Evolutionary conservation across 2,113 vertebrate genomes (phyloP), one percentile per base, ranked within the genome.

Genomic region (Xiphorhynchus elegans): DNA sequence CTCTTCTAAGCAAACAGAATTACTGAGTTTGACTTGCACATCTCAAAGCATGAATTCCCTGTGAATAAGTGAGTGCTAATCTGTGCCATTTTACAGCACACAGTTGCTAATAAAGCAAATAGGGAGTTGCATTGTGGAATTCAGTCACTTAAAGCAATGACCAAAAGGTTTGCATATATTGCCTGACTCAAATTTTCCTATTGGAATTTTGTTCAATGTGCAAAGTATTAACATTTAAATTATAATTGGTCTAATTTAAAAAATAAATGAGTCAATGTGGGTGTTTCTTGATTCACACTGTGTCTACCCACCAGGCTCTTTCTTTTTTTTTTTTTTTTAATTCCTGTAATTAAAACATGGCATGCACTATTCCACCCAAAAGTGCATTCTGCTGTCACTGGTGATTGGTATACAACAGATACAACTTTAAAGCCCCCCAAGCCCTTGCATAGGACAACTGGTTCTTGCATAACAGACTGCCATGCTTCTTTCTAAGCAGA

Each of bases 1-100:
- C 42, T 93, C 64, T 90, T 80, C 87, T 89, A 67, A 68, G 63
- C 90, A 80, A 97, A 86, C 84, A 90, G 75, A 96, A 77, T 89
- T 63, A 66, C 73, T 33, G 9, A 79, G 76, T 80, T 84, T 90
- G 67, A 82, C 52, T 90, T 66, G 74, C 58, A 46, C 33, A 56
- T 77, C 83, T 91, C 72, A 73, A 94, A 78, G 81, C 64, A 31
- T 87, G 40, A 77, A 52, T 81, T 93, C 47, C 62, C n/a, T 70
- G 44, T 74, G 87, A 67, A 59, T 75, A 84, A 88, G 58, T 7
- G 2, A 77, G 75, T 84, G 85, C 59, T 91, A n/a, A 70, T 76
- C 53, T 47, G n/a, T 66, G 85, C 87, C 76, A 18, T 64, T 95
- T 97, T 94, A 92, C 55, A 96, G 84, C 62, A 60, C 70, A 52